Conservation (phyloP, 2,888 invertebrate species). For the Podotricha telesiphe region DNA sequence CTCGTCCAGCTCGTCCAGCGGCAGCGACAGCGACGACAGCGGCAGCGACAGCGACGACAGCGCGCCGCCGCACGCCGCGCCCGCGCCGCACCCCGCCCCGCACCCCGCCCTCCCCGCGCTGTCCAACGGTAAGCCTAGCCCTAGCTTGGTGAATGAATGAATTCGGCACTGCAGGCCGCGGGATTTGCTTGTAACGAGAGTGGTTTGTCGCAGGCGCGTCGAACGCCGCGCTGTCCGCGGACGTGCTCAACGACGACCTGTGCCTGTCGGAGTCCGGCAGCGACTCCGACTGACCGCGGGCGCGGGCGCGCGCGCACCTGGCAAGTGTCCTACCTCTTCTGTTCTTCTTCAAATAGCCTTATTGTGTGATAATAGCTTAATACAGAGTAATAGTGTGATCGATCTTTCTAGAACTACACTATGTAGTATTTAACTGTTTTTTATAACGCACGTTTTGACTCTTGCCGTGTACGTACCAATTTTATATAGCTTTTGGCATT, state of each 20-base stretch:
- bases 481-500: not conserved
- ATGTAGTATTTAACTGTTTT: slow-evolving; percentile 25
- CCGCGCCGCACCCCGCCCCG: slow-evolving; percentile 41
- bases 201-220: slow-evolving; percentile 48
- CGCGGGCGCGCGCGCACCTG: slow-evolving; percentile 39
- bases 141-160: too few species aligned
- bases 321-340: slow-evolving; percentile 25
- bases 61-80: slow-evolving; percentile 53
- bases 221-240: slow-evolving; percentile 80
- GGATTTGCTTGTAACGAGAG: too few species aligned
- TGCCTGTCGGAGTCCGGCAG: slow-evolving; percentile 94
- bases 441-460: not conserved
- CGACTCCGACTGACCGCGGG: slow-evolving; percentile 86
- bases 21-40: slow-evolving; percentile 74
- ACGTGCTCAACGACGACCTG: slow-evolving; percentile 91
- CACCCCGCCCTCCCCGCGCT: slow-evolving; percentile 52
- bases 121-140: slow-evolving; percentile 64
- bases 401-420: slow-evolving; percentile 32
- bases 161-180: too few species aligned
- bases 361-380: slow-evolving; percentile 27
- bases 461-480: slow-evolving; percentile 5
- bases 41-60: slow-evolving; percentile 74
- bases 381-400: not conserved
- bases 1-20: slow-evolving; percentile 77
- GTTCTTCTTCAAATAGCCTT: slow-evolving; percentile 19